Base-by-base conservation (phyloP, 30 jellyfish, hydroid and myxozoan genomes). In the Euphysa ruthae region DNA sequence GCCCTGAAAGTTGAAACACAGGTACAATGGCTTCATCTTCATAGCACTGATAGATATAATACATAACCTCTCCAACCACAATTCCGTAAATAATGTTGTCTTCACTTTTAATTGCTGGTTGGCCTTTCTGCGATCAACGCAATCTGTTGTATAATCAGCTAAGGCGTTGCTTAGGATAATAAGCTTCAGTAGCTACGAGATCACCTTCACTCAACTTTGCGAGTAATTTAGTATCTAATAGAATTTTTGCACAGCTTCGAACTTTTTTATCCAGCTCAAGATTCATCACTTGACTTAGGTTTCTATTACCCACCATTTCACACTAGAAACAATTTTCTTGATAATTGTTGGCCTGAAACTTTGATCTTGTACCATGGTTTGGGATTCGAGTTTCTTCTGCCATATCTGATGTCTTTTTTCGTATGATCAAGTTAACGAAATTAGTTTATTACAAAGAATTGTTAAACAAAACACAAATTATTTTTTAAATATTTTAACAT, bases 141-240 rank as follows among this genome's bases (percentile, higher is more conserved):
- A 38, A 8, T 12, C 52, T 12, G 52, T n/a, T 38, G n/a, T 38
- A 38, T 38, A n/a, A 38, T n/a, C n/a, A n/a, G 52, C 52, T 38
- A n/a, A 38, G 52, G n/a, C 52, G n/a, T n/a, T 12, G 14, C 14
- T 38, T 38, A 38, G 12, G 52, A 38, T 38, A 38, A 38, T 38
- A n/a, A 38, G 52, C 52, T n/a, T 38, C 52, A 38, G 52, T 38
- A 38, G 52, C 52, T 38, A 38, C 52, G 52, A 38, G 52, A 38
- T 38, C 52, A 38, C 52, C 52, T 38, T 38, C n/a, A 38, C 52
- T 38, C 52, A 38, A n/a, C 52, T 38, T 38, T 38, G 52, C 52
- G 52, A 38, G n/a, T n/a, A n/a, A n/a, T n/a, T 38, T 8, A 38
- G 52, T n/a, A 38, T 38, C 52, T 38, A n/a, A 38, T 38, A 38